Evolutionary conservation across 2,888 invertebrate genomes (phyloP).

Genomic region (Aricia artaxerxes): DNA sequence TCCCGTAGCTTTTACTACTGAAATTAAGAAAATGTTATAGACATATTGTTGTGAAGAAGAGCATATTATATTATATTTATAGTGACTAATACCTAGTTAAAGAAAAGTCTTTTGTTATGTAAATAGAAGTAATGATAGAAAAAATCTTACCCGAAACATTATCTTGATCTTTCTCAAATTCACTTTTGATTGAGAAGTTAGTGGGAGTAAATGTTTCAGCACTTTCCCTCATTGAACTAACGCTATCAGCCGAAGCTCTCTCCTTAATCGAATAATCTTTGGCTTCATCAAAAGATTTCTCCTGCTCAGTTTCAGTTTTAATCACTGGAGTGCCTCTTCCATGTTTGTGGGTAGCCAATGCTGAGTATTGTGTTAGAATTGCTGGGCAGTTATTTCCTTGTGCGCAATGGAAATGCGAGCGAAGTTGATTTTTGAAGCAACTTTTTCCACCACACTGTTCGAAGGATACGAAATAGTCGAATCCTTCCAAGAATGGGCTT

Average conservation of each 20-base stretch:
- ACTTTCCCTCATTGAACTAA: slow-evolving; percentile 64
- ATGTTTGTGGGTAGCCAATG: slow-evolving; percentile 74
- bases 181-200: slow-evolving; percentile 74
- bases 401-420: slow-evolving; percentile 74
- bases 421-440: slow-evolving; percentile 72
- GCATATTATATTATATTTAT: background rate
- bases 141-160: slow-evolving; percentile 72
- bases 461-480: slow-evolving; percentile 86
- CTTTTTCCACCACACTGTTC: slow-evolving; percentile 76
- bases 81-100: too few relatives aligned
- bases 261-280: slow-evolving; percentile 77
- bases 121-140: slow-evolving; percentile 38
- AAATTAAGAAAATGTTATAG: slow-evolving; percentile 65
- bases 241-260: slow-evolving; percentile 69
- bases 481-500: slow-evolving; percentile 90
- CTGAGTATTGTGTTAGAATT: slow-evolving; percentile 75
- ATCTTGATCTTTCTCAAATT: slow-evolving; percentile 73
- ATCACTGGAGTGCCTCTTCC: slow-evolving; percentile 71
- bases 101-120: too few relatives aligned
- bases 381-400: slow-evolving; percentile 75
- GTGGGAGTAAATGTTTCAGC: slow-evolving; percentile 59
- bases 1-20: slow-evolving; percentile 95
- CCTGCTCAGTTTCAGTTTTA: slow-evolving; percentile 65
- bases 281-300: slow-evolving; percentile 70
- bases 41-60: background rate